Base-by-base conservation (phyloP, 1,140 invertebrate genomes). In the Ganaspis sp. region DNA sequence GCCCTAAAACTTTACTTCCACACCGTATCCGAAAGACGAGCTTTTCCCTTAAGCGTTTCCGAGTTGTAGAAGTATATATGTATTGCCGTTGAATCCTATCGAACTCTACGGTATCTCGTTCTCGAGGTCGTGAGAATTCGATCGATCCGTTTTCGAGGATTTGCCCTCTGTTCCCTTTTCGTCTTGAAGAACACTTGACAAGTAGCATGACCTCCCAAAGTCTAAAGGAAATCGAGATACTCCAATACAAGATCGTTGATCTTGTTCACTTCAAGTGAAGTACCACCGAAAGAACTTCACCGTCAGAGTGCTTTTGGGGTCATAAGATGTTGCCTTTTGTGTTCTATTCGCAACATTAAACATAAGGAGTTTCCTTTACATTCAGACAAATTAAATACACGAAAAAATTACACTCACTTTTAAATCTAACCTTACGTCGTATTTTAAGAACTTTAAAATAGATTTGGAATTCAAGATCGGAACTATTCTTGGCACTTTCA, bases 1-100 rank as follows among this genome's bases (percentile, higher is more conserved):
- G 58, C 64, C 37, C 69, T 64, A 79, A 82, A 82, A 82, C 78
- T 76, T 76, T 77, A 75, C 64, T 38, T 64, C 70, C 54, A 45
- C 34, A 53, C 70, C 69, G 76, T 38, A 70, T 74, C 73, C 78
- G 34, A 77, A 74, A 77, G 38, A 34, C 72, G 69, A 69, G 42
- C 69, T 74, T 79, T 73, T 80, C 53, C 64, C 72, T 74, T 72
- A 76, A 42, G 42, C 37, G 40, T 71, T 77, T 71, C 42, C 34
- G 73, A 75, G 58, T 34, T 29, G 58, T 15, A 9, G 58, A 64
- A 29, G 23, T 34, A 64, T 64, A 64, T 64, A 29, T 64, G 23
- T 64, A 64, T 64, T 4, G 0, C 19, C 9, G 54, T 29, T n/a
- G 23, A 64, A 64, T 34, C 58, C 58, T 64, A 64, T 64, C 58